Base-by-base conservation (phyloP, 2,797 vertebrate species). In the Enteromius fasciolatus region DNA sequence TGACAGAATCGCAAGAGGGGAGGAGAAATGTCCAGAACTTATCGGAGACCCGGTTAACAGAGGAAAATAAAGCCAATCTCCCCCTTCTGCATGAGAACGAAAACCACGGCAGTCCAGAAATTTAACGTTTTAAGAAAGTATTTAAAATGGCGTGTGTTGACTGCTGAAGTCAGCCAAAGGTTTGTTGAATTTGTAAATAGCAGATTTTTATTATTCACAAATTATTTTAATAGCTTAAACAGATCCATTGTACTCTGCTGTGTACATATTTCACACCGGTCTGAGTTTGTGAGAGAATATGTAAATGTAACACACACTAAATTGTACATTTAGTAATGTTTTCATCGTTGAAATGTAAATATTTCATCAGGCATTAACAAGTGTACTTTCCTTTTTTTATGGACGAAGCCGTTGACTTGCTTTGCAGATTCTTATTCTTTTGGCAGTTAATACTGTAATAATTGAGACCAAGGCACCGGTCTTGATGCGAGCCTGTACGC, bases 131-230 rank as follows among this genome's bases (percentile, higher is more conserved):
- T 89, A 90, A 93, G 86, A 92, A 88, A 86, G 87, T 85, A 81
- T 87, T 81, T 61, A 85, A 77, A 87, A 78, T 76, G 74, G 86
- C 92, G 87, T 91, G 90, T 89, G 89, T 91, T 90, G 92, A 93
- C 93, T 94, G 81, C 86, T 89, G 88, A 88, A 88, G 86, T 89
- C 90, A 90, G 92, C 89, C 88, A 86, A 94, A 94, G 94, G 91
- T 95, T 94, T 93, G 93, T 93, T 92, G 85, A 93, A 95, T 91
- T 87, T 97, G 95, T 97, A 96, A 94, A 97, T 95, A 95, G 95
- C 94, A 96, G 63, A 96, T 98, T 97, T 98, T 96, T 98, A 96
- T 96, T 94, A 96, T 95, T 95, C 95, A 93, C 94, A 94, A 91
- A 93, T 96, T 97, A 97, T 98, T 98, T 97, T 97, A 97, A 95